Conservation (phyloP, 2,888 invertebrate species). For the Lissonota sp. region DNA sequence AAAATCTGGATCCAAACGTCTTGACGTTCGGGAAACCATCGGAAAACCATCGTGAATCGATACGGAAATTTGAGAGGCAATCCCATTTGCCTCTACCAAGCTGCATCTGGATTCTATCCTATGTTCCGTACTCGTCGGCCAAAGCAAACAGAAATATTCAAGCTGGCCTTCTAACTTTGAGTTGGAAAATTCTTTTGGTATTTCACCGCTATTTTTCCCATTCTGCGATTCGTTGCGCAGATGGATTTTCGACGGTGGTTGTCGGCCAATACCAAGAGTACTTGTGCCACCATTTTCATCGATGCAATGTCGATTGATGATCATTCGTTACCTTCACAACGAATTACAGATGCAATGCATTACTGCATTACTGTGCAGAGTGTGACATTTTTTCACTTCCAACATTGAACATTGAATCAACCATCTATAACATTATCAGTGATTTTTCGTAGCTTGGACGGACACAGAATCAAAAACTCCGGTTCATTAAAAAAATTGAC, state of each 20-base stretch:
- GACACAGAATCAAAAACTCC: too few species aligned
- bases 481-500: too few species aligned
- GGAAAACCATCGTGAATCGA: slow-evolving; percentile 24
- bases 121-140: slow-evolving; percentile 13
- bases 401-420: too few species aligned
- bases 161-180: slow-evolving; percentile 34
- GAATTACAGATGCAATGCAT: too few species aligned
- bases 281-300: background rate
- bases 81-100: slow-evolving; percentile 73
- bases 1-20: slow-evolving; percentile 10
- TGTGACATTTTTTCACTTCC: too few species aligned
- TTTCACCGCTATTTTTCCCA: slow-evolving; percentile 1
- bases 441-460: too few species aligned
- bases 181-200: slow-evolving; percentile 47
- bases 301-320: too few species aligned
- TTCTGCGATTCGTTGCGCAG: background rate
- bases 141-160: slow-evolving; percentile 44
- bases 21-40: slow-evolving; percentile 22
- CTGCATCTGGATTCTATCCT: slow-evolving; percentile 25
- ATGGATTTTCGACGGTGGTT: slow-evolving; percentile 21
- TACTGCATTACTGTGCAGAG: too few species aligned
- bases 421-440: too few species aligned
- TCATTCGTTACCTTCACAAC: too few species aligned
- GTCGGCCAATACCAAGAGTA: slow-evolving; percentile 44
- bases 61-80: slow-evolving; percentile 76